These are phyloP conservation scores for Lepus timidus DNA, from an alignment of 2,113 vertebrate genomes.

Conservation along the genomic window DNA sequence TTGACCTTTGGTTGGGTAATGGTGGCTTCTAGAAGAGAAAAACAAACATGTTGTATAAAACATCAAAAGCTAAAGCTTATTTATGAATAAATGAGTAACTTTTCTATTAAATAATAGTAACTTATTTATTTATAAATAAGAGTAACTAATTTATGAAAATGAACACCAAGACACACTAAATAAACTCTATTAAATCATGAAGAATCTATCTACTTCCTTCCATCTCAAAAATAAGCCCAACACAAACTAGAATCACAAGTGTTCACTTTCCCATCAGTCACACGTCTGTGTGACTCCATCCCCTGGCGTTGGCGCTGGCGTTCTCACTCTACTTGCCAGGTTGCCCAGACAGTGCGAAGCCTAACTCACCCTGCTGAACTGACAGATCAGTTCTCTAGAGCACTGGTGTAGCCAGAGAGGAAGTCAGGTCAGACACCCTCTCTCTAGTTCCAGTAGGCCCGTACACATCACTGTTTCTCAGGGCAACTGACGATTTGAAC, in stretches of 20 bases:
- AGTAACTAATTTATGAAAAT: constrained; percentile 1
- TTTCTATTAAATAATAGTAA: too few relatives aligned
- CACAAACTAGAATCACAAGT: constrained; percentile 19
- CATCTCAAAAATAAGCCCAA: constrained; percentile 25
- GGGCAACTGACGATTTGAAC: constrained; percentile 11
- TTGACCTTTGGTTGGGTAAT: constrained; percentile 31
- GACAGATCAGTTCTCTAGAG: not conserved
- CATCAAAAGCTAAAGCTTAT: constrained; percentile 35
- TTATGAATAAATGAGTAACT: not conserved
- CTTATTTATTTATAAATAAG: not conserved
- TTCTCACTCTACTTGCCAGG: constrained; percentile 20
- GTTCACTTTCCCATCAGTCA: constrained; percentile 1
- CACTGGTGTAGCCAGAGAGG: not conserved
- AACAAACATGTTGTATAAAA: not conserved
- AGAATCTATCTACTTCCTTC: constrained; percentile 22
- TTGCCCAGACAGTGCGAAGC: not conserved
- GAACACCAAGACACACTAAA: constrained; percentile 6
- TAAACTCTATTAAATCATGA: not conserved
- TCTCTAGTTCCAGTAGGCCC: not conserved
- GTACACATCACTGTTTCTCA: not conserved
- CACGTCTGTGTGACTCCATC: not conserved
- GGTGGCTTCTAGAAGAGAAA: constrained; percentile 70
- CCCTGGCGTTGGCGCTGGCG: too few relatives aligned
- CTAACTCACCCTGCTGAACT: not conserved
- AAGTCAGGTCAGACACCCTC: not conserved